These are phyloP conservation scores for Xestia xanthographa DNA, from an alignment of 2,888 invertebrate species.

Conservation along the genomic window DNA sequence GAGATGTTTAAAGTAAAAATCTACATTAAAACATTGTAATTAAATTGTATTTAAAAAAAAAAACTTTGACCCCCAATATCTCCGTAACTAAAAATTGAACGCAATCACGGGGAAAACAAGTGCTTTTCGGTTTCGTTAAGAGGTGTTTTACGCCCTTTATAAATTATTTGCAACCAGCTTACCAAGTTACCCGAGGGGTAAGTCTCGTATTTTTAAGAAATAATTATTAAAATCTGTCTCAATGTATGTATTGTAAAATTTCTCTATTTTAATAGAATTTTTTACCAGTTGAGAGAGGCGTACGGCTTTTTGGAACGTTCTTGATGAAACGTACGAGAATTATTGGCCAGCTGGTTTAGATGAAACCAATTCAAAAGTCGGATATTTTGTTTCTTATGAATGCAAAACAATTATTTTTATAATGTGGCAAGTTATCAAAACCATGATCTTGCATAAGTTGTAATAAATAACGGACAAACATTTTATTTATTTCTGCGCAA, in stretches of 20 bases:
- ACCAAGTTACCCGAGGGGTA: too few species aligned
- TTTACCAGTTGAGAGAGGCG: too few species aligned
- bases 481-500: not conserved
- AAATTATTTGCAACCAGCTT: too few species aligned
- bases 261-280: not conserved
- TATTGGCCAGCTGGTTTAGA: not conserved
- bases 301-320: not conserved
- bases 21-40: too few species aligned
- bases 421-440: not conserved
- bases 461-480: not conserved
- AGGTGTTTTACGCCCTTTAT: too few species aligned
- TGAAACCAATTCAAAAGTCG: not conserved
- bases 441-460: not conserved
- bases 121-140: too few species aligned
- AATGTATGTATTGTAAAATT: not conserved
- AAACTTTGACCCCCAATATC: too few species aligned
- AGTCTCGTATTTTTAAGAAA: not conserved
- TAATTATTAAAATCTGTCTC: not conserved
- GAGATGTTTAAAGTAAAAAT: too few species aligned
- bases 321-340: not conserved
- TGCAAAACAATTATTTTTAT: not conserved
- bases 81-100: too few species aligned
- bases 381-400: not conserved
- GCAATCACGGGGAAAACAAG: too few species aligned
- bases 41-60: too few species aligned